Base-by-base conservation (phyloP, 2,888 invertebrate genomes). In the Drosophila colorata region DNA sequence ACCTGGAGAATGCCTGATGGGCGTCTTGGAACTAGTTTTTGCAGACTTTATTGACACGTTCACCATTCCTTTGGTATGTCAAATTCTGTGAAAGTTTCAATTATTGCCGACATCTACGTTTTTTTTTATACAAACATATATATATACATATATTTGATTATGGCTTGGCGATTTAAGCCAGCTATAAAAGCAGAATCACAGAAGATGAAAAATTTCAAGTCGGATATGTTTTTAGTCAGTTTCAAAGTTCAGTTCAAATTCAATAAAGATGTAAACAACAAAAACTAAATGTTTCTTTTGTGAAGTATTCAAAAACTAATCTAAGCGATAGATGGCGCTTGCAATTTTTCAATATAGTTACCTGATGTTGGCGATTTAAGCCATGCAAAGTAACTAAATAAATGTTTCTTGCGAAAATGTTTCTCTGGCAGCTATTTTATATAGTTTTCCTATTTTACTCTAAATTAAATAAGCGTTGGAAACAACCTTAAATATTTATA, bases 191-290 rank as follows among this genome's bases (percentile, higher is more conserved):
- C 23, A 14, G 5, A n/a, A n/a, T n/a, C 40, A n/a, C 46, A 14
- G 33, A 16, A 28, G 20, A 33, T 33, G n/a, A 5, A n/a, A 64
- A 67, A 69, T 67, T 69, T 33, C 13, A 16, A 58, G 67, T 69
- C 44, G 25, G 25, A 51, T 18, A 31, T 37, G 16, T 35, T 49
- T 44, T 25, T n/a, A 28, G 38, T 44, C 43, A n/a, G 16, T 37
- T 16, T 2, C 13, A n/a, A 18, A 40, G 25, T 31, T 23, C n/a
- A 23, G 16, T 28, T 41, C 3, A 53, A 65, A 37, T 31, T 16
- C 41, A 53, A 53, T 25, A 47, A 20, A 47, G 28, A 47, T 47
- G 8, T 28, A 2, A 28, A 28, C 9, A 9, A 28, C 28, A 28
- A 8, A 2, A 25, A 25, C 6, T 25, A 25, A 25, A 25, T 25